phyloP scores from a whole-genome alignment of 2,888 invertebrate genomes.

The Macropis europaea region DNA sequence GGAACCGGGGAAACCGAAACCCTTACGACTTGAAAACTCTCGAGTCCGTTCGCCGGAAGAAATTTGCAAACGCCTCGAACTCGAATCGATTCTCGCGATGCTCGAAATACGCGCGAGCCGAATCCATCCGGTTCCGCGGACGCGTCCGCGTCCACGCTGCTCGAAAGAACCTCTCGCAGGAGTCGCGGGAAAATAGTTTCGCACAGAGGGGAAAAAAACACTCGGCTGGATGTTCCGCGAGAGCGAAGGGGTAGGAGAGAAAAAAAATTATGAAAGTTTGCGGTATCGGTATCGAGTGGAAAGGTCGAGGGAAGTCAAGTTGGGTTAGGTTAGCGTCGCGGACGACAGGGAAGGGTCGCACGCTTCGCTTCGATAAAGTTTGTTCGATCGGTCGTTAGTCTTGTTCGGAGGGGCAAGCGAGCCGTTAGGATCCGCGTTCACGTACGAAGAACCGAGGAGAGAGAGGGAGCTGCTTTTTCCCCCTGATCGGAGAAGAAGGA shows the following conservation, averaged over 20 bases:
- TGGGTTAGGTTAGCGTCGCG: constrained; percentile 70
- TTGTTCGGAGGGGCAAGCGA: constrained; percentile 52
- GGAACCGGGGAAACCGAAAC: constrained; percentile 35
- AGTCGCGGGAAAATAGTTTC: neutral
- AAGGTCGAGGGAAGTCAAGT: constrained; percentile 61
- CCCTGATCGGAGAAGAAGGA: neutral
- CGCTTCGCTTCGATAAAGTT: constrained; percentile 72
- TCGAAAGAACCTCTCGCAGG: too few species aligned
- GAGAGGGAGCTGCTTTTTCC: too few species aligned
- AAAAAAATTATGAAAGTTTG: neutral
- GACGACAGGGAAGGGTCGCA: constrained; percentile 61
- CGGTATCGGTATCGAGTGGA: constrained; percentile 3
- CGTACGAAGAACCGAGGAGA: too few species aligned
- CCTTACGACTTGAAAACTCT: constrained; percentile 50
- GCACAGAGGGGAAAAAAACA: neutral
- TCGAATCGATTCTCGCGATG: neutral
- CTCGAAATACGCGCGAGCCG: too few species aligned
- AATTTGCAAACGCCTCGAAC: constrained; percentile 7
- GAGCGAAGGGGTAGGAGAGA: neutral
- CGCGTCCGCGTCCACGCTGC: too few species aligned
- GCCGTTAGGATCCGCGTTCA: too few species aligned
- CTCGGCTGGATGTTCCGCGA: neutral
- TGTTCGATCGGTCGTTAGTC: constrained; percentile 71
- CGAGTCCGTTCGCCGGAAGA: constrained; percentile 1
- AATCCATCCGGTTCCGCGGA: too few species aligned